Base-by-base conservation (phyloP, 1,140 invertebrate species). In the Thalassaphorura encarpata region DNA sequence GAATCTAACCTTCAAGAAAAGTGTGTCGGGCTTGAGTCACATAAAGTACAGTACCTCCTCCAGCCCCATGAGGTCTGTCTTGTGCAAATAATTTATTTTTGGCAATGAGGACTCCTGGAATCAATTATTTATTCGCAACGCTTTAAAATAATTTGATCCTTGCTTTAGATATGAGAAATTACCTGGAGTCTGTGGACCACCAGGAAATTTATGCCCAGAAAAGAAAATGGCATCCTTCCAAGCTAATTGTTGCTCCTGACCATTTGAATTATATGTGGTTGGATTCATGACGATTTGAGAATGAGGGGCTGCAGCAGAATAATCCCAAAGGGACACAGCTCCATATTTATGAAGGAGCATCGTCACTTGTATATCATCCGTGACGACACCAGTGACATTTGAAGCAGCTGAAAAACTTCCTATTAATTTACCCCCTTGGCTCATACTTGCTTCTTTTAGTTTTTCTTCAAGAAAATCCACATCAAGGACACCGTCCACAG, bases 221-320 rank as follows among this genome's bases (percentile, higher is more conserved):
- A 94, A 89, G 68, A 89, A 92, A 45, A 93, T 78, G 1, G 88
- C 89, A 73, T 95, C 91, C 69, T 93, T 93, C 69, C 82, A 79
- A 4, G 84, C 82, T 49, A 82, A 75, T 23, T 78, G 78, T 61
- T 82, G 78, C 50, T 79, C 75, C 61, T 59, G 24, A 23, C 83
- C 80, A 29, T 78, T 73, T 48, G 83, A 69, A 56, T 77, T 71
- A n/a, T n/a, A n/a, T n/a, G n/a, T n/a, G n/a, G n/a, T n/a, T 1
- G 89, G 88, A 69, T 94, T 94, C 87, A 94, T 90, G 66, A 90
- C 83, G 55, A 93, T 79, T 33, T 78, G 75, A 0, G 83, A 74
- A 64, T 85, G 86, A 0, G 89, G 87, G 2, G 84, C 89, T 41
- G 85, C 86, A 11, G 74, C 72, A 21, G 78, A 77, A 67, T 76